Conservation (phyloP, 2,113 vertebrate genomes). For the Xerus inauris region DNA sequence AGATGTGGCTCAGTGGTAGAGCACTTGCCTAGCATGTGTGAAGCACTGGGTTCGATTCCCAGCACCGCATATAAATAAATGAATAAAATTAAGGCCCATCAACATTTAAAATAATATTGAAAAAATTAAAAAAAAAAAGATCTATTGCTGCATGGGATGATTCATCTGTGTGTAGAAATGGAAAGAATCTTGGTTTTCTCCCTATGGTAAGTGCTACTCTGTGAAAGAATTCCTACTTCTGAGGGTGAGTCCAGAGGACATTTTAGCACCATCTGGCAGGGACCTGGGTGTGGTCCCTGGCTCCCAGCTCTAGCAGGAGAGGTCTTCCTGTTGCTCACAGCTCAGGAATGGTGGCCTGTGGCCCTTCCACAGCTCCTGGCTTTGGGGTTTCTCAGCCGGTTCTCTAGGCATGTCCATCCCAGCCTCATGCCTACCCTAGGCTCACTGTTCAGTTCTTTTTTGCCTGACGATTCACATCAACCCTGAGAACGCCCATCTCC, state of each 20-base stretch:
- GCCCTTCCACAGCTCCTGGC: slow-evolving; percentile 41
- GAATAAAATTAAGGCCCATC: too few species aligned
- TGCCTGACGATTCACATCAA: slow-evolving; percentile 48
- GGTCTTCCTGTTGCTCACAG: slow-evolving; percentile 14
- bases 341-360: slow-evolving; percentile 16
- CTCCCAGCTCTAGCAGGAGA: not conserved
- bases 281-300: not conserved
- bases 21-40: too few species aligned
- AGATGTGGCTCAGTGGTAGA: too few species aligned
- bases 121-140: too few species aligned
- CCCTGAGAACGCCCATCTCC: not conserved
- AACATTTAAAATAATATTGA: too few species aligned
- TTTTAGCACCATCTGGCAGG: not conserved
- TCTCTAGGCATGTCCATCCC: slow-evolving; percentile 60
- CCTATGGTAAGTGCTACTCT: not conserved
- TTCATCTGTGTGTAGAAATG: not conserved
- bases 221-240: not conserved
- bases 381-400: slow-evolving; percentile 54
- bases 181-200: not conserved
- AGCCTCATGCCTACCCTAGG: not conserved
- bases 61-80: too few species aligned
- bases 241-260: not conserved
- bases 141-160: not conserved
- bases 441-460: not conserved
- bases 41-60: too few species aligned